Evolutionary conservation across 2,113 vertebrate species (phyloP).

Genomic region (Patagioenas fasciata): DNA sequence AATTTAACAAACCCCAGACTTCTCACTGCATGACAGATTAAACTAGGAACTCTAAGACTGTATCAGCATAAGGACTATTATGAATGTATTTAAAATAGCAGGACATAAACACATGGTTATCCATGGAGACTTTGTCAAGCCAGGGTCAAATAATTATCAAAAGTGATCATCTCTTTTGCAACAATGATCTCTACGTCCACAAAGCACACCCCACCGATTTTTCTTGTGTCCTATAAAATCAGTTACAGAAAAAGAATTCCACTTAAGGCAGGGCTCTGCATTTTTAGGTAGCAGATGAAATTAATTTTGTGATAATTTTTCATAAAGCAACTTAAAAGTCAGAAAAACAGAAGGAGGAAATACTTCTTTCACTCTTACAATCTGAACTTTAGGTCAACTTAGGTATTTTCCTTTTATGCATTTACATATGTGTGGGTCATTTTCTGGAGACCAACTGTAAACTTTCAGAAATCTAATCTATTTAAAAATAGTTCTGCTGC

Average conservation of each 20-base stretch:
- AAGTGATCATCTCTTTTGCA: background rate
- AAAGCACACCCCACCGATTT: background rate
- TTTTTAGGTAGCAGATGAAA: constrained; percentile 49
- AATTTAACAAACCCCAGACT: background rate
- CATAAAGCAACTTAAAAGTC: constrained; percentile 66
- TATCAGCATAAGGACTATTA: background rate
- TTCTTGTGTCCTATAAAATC: constrained; percentile 33
- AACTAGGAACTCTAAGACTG: background rate
- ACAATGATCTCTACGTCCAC: background rate
- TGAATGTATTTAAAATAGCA: background rate
- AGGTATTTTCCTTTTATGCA: constrained; percentile 69
- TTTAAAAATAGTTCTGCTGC: constrained; percentile 18
- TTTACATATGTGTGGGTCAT: constrained; percentile 73
- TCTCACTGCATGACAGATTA: background rate
- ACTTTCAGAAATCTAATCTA: background rate
- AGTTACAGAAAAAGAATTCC: constrained; percentile 32
- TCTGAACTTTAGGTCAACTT: constrained; percentile 82
- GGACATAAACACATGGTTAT: background rate
- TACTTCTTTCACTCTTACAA: constrained; percentile 74
- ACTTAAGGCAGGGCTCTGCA: constrained; percentile 19
- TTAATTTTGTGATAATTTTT: constrained; percentile 59
- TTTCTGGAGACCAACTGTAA: constrained; percentile 26
- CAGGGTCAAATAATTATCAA: background rate
- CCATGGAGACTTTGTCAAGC: background rate
- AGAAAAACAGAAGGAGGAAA: constrained; percentile 81